A percentile compares a stretch with the other conserved stretches of the same genome.
Evolutionary conservation across 2,888 invertebrate genomes (phyloP).

Genomic region (Gastracanthus pulcherrimus): DNA sequence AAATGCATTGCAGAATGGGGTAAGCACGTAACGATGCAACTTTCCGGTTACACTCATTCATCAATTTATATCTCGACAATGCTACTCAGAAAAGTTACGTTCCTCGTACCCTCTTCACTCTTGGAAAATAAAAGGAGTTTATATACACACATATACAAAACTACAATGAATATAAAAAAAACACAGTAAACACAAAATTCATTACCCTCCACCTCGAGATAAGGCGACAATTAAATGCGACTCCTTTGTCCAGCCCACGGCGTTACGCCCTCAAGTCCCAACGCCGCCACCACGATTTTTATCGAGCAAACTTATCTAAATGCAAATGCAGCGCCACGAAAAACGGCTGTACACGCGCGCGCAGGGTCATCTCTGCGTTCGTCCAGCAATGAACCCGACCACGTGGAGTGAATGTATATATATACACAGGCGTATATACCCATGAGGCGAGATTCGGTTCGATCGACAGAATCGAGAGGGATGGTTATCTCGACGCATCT

Average conservation of each 20-base stretch:
- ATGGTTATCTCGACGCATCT: not conserved
- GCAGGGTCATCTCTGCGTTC: not conserved
- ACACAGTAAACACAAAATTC: not conserved
- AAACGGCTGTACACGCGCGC: no score
- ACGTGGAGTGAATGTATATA: not conserved
- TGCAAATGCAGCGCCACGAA: not conserved
- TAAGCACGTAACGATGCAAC: no score
- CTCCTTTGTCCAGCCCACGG: no score
- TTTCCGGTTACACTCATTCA: no score
- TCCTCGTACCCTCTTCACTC: no score
- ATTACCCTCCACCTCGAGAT: not conserved
- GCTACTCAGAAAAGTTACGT: no score
- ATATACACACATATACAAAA: no score
- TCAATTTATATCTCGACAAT: no score
- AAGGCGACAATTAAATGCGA: not conserved
- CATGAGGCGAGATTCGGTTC: not conserved
- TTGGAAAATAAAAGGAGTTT: no score
- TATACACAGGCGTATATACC: no score
- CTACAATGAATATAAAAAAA: not conserved
- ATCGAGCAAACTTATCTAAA: not conserved
- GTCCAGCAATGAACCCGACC: not conserved
- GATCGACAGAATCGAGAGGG: not conserved
- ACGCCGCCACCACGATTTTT: not conserved
- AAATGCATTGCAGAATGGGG: no score
- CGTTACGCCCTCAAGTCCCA: no score